A percentile compares a stretch with the other conserved stretches of the same genome.
Conservation (phyloP, 2,113 vertebrate genomes). For the Ictalurus furcatus region DNA sequence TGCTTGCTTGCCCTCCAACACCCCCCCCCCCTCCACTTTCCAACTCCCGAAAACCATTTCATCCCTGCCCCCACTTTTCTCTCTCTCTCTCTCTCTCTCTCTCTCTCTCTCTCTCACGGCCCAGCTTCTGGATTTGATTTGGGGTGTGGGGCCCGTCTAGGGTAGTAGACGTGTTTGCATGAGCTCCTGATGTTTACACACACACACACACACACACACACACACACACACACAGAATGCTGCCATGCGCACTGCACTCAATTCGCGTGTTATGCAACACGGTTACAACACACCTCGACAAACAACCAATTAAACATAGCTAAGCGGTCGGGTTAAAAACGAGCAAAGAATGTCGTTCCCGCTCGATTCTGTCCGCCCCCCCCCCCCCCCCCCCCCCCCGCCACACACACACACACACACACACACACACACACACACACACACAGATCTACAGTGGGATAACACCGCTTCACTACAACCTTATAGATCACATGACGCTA, state of each 20-base stretch:
- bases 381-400: no score
- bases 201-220: constrained; percentile 40
- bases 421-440: not conserved
- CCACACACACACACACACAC: not conserved
- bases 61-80: constrained; percentile 23
- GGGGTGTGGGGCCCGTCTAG: constrained; percentile 33
- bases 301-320: constrained; percentile 49
- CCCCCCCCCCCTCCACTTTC: not conserved
- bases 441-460: not conserved
- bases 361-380: not conserved
- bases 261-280: constrained; percentile 67
- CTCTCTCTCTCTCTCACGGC: not conserved
- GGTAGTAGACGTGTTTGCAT: constrained; percentile 42
- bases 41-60: constrained; percentile 11
- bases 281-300: constrained; percentile 65
- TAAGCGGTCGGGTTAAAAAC: not conserved
- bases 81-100: not conserved
- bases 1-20: not conserved
- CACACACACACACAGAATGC: constrained; percentile 55
- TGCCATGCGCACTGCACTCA: constrained; percentile 24
- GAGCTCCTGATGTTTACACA: constrained; percentile 41
- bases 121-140: constrained; percentile 55
- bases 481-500: not conserved
- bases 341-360: not conserved
- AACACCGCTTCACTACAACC: not conserved